phyloP scores from a whole-genome alignment of 2,113 vertebrate genomes.

The Macaca nemestrina region DNA sequence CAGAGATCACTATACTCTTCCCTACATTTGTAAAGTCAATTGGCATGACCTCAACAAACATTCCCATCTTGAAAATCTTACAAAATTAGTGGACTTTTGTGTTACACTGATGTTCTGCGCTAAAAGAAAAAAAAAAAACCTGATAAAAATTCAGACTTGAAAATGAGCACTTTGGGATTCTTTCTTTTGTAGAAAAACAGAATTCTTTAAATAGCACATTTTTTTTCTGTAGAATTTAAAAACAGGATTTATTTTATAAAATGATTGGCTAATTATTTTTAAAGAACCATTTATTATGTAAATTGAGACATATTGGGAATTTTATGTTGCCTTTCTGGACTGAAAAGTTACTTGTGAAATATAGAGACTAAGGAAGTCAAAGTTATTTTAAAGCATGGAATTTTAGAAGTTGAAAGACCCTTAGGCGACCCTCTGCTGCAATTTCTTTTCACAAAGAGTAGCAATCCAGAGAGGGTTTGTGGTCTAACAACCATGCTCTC shows the following conservation, averaged over 20 bases:
- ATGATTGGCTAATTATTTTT: not conserved
- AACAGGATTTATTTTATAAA: not conserved
- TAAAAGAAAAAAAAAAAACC: not conserved
- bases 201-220: not conserved
- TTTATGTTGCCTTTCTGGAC: not conserved
- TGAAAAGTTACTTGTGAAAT: not conserved
- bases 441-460: not conserved
- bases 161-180: not conserved
- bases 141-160: not conserved
- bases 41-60: too few relatives aligned
- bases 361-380: not conserved
- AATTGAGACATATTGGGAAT: not conserved
- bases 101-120: not conserved
- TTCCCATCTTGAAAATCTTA: not conserved
- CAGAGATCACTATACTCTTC: not conserved
- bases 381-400: not conserved
- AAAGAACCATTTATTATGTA: not conserved
- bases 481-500: not conserved
- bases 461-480: not conserved
- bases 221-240: not conserved
- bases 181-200: constrained; percentile 13
- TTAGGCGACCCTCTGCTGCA: not conserved
- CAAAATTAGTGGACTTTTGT: not conserved
- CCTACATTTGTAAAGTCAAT: too few relatives aligned
- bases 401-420: not conserved